These are phyloP conservation scores for Melierax canorus DNA, from an alignment of 2,113 vertebrate genomes.

Conservation along the genomic window DNA sequence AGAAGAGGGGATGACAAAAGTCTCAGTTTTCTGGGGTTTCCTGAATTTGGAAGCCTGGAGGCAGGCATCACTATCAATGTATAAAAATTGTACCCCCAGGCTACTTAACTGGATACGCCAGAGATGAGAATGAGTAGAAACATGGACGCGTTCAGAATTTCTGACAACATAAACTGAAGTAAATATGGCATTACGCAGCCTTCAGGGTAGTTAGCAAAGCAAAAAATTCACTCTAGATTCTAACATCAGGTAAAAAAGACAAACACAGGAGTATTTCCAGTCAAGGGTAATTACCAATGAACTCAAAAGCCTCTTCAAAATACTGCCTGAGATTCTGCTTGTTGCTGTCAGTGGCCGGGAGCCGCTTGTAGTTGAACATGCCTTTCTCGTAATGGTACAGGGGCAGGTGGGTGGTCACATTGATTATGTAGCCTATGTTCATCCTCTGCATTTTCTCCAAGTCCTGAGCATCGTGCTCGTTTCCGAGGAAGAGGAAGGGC, in stretches of 20 bases:
- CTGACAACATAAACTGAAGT: background rate
- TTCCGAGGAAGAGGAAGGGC: constrained; percentile 95
- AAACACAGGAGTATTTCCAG: background rate
- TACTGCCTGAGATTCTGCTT: constrained; percentile 99
- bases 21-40: background rate
- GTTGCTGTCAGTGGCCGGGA: constrained; percentile 98
- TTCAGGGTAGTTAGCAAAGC: background rate
- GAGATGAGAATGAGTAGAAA: background rate
- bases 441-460: constrained; percentile 86
- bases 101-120: background rate
- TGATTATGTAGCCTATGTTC: constrained; percentile 92
- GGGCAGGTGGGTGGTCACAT: constrained; percentile 96
- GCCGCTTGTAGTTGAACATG: constrained; percentile 91
- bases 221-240: background rate
- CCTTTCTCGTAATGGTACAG: constrained; percentile 95
- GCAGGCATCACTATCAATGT: background rate
- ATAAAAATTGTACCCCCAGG: background rate
- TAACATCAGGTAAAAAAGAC: background rate
- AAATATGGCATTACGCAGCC: background rate
- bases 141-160: background rate
- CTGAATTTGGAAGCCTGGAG: background rate
- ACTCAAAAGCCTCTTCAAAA: constrained; percentile 99
- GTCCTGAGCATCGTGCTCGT: constrained; percentile 94
- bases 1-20: background rate
- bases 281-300: constrained; percentile 84